Evolutionary conservation across 1,140 invertebrate genomes (phyloP).

Genomic region (Rhizoglyphus robini): DNA sequence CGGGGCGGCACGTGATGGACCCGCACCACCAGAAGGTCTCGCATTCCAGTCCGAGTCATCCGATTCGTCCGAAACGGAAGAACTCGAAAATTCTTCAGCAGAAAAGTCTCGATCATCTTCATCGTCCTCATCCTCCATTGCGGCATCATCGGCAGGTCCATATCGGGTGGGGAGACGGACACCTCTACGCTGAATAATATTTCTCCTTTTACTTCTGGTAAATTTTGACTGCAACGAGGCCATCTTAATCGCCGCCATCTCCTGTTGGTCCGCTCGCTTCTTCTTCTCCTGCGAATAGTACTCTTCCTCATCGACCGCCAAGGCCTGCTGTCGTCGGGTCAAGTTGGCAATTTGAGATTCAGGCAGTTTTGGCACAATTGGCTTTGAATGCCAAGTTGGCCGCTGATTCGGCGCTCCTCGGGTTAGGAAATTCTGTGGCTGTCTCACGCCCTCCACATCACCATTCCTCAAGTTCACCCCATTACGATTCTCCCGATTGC

Average conservation of each 20-base stretch:
- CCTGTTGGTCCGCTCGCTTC: neutral
- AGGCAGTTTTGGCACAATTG: neutral
- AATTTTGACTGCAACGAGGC: slow-evolving; percentile 6
- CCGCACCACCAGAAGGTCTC: too few relatives aligned
- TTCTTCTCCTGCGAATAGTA: slow-evolving; percentile 6
- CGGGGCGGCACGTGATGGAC: too few relatives aligned
- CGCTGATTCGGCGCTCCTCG: neutral
- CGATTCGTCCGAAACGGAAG: slow-evolving; percentile 25
- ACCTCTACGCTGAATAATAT: slow-evolving; percentile 23
- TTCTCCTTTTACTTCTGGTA: slow-evolving; percentile 22
- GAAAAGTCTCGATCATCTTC: slow-evolving; percentile 29
- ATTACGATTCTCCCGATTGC: slow-evolving; percentile 7
- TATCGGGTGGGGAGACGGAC: slow-evolving; percentile 22
- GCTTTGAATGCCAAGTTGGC: neutral
- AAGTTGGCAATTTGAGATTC: neutral
- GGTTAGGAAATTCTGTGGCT: neutral
- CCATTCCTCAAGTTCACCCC: neutral
- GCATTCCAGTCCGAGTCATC: slow-evolving; percentile 20
- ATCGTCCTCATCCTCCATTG: slow-evolving; percentile 16
- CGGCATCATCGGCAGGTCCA: neutral
- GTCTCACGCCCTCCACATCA: neutral
- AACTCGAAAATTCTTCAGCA: slow-evolving; percentile 4
- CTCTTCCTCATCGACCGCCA: slow-evolving; percentile 2
- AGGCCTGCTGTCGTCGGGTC: neutral
- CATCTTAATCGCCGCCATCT: slow-evolving; percentile 15